Evolutionary conservation across 2,113 vertebrate genomes (phyloP).

Genomic region (Progne subis): DNA sequence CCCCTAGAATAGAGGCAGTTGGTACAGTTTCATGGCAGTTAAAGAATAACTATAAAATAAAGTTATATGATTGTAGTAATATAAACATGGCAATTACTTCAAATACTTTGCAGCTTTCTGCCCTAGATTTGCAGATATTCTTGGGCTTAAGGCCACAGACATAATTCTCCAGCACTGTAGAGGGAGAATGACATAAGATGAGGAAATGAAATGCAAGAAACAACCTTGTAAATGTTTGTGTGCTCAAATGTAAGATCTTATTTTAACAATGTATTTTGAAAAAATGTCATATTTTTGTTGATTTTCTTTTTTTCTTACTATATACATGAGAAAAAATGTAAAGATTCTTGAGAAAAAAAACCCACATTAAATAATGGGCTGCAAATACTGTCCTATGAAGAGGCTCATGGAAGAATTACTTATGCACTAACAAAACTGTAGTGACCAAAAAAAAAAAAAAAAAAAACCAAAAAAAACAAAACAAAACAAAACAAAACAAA

Average conservation of each 20-base stretch:
- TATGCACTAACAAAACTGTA: not conserved
- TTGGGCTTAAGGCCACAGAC: not conserved
- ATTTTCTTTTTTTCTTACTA: not conserved
- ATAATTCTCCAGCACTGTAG: not conserved
- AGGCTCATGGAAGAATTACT: not conserved
- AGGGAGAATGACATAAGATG: not conserved
- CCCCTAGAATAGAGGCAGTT: not conserved
- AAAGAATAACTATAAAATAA: not conserved
- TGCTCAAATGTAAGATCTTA: not conserved
- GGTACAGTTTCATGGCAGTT: not conserved
- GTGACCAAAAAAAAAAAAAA: not conserved
- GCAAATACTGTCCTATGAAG: not conserved
- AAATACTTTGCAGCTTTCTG: not conserved
- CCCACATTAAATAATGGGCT: not conserved
- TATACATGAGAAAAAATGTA: not conserved
- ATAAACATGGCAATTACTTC: not conserved
- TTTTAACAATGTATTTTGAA: not conserved
- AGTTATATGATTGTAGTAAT: not conserved
- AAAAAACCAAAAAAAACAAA: too few relatives aligned
- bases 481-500: too few relatives aligned
- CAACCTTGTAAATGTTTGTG: not conserved
- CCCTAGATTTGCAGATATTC: not conserved
- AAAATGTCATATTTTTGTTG: not conserved
- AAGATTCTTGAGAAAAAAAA: not conserved
- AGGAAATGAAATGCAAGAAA: not conserved